A percentile compares a stretch with the other conserved stretches of the same genome.
These are phyloP conservation scores for Drosophila kambysellisi DNA, from an alignment of 2,888 invertebrate genomes.

Conservation along the genomic window DNA sequence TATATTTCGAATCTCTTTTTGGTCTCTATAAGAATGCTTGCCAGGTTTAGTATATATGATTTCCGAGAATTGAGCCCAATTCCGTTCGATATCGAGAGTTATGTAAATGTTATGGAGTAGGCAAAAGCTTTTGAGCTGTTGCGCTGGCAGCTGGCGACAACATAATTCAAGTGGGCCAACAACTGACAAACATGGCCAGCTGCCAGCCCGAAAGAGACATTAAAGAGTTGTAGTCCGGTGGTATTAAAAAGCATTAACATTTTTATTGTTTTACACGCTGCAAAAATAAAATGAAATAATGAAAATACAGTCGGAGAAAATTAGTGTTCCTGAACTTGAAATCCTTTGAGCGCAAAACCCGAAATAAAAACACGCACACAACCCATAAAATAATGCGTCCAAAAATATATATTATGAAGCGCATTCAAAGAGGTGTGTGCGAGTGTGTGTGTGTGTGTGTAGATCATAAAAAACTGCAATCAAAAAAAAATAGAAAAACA, in stretches of 20 bases:
- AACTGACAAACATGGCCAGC: constrained; percentile 52
- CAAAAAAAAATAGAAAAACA: constrained; percentile 55
- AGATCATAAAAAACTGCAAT: constrained; percentile 71
- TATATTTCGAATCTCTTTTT: not conserved
- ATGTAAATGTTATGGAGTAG: not conserved
- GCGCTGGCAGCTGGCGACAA: constrained; percentile 79
- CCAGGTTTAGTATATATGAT: constrained; percentile 12
- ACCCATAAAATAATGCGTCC: constrained; percentile 67
- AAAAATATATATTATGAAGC: constrained; percentile 40
- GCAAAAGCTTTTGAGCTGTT: constrained; percentile 44
- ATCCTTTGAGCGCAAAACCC: constrained; percentile 76
- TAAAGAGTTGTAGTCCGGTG: constrained; percentile 73
- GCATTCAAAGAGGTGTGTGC: constrained; percentile 29
- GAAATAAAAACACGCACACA: constrained; percentile 77
- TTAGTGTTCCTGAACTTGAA: constrained; percentile 79
- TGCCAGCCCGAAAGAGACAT: constrained; percentile 46
- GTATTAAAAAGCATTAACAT: constrained; percentile 66
- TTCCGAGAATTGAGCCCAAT: not conserved
- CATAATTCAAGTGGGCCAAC: constrained; percentile 76
- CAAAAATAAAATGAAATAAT: constrained; percentile 22
- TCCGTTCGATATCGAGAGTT: constrained; percentile 2
- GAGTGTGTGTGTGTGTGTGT: constrained; percentile 12
- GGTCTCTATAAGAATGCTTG: not conserved
- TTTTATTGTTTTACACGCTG: constrained; percentile 66
- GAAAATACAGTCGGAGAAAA: constrained; percentile 34